Evolutionary conservation across 2,888 invertebrate genomes (phyloP).

Genomic region (Camponotus fellah): DNA sequence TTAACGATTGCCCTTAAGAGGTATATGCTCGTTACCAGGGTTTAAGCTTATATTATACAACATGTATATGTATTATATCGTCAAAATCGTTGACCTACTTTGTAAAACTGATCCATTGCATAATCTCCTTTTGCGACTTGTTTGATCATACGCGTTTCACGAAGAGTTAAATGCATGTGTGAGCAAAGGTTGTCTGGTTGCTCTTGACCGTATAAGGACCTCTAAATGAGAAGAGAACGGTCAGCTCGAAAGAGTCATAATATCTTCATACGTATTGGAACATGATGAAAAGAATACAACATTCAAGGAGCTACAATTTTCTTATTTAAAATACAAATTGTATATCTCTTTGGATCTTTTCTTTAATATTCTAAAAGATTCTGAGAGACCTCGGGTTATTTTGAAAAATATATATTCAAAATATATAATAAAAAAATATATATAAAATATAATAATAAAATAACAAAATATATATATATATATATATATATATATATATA

Average conservation of each 20-base stretch:
- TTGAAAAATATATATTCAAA: no score
- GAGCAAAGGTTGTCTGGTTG: slow-evolving; percentile 66
- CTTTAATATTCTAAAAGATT: no score
- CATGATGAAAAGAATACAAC: not conserved
- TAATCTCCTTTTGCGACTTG: slow-evolving; percentile 63
- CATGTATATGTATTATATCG: slow-evolving; percentile 7
- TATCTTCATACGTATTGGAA: not conserved
- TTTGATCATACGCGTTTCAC: slow-evolving; percentile 27
- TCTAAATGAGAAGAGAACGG: slow-evolving; percentile 66
- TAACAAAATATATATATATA: not conserved
- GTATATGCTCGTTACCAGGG: slow-evolving; percentile 48
- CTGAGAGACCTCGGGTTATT: no score
- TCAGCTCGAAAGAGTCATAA: slow-evolving; percentile 9
- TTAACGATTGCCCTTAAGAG: slow-evolving; percentile 58
- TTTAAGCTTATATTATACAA: slow-evolving; percentile 44
- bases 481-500: no score
- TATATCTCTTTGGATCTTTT: not conserved
- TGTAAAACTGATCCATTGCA: slow-evolving; percentile 69
- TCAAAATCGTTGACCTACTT: slow-evolving; percentile 74
- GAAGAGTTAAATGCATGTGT: slow-evolving; percentile 50
- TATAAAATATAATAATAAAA: no score
- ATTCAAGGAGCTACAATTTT: not conserved
- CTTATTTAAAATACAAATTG: not conserved
- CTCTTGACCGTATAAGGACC: slow-evolving; percentile 67
- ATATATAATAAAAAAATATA: no score